Percentiles rank a stretch among this genome's conserved stretches.
These are phyloP conservation scores for Hipposideros larvatus DNA, from an alignment of 2,797 vertebrate genomes.

Conservation along the genomic window DNA sequence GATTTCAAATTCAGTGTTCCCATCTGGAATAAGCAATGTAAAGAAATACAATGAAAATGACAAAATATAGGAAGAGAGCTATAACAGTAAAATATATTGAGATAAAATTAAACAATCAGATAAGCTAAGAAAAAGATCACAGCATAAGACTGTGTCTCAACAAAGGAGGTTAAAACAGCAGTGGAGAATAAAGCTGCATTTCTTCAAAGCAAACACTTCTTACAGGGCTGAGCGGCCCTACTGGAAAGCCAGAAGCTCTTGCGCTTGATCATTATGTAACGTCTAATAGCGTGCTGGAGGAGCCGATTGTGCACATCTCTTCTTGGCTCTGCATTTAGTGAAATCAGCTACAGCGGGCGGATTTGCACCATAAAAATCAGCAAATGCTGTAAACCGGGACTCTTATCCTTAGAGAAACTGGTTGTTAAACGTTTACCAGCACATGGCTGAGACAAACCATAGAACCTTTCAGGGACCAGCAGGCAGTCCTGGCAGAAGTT, in stretches of 20 bases:
- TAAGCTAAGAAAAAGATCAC: neutral
- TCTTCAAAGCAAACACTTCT: neutral
- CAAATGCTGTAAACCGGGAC: neutral
- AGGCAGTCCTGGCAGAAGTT: conserved; percentile 23
- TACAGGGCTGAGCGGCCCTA: neutral
- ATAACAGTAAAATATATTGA: neutral
- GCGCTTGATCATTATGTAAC: no score
- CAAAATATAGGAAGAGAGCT: neutral
- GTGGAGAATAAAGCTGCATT: neutral
- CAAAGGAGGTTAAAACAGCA: neutral
- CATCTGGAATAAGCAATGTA: neutral
- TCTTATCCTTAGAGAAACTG: neutral
- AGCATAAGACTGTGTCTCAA: neutral
- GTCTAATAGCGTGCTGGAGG: neutral
- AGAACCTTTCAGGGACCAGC: neutral
- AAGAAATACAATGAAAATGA: conserved; percentile 12
- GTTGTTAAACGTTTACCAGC: neutral
- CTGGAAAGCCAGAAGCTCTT: no score
- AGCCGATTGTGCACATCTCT: accelerated
- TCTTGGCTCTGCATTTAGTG: neutral
- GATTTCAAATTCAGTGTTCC: neutral
- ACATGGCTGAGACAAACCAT: neutral
- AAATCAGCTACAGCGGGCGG: neutral
- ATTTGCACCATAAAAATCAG: neutral
- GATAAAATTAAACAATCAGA: neutral